A percentile compares a stretch with the other conserved stretches of the same genome.
These are phyloP conservation scores for Gopherus evgoodei DNA, from an alignment of 2,113 vertebrate genomes.

Conservation along the genomic window DNA sequence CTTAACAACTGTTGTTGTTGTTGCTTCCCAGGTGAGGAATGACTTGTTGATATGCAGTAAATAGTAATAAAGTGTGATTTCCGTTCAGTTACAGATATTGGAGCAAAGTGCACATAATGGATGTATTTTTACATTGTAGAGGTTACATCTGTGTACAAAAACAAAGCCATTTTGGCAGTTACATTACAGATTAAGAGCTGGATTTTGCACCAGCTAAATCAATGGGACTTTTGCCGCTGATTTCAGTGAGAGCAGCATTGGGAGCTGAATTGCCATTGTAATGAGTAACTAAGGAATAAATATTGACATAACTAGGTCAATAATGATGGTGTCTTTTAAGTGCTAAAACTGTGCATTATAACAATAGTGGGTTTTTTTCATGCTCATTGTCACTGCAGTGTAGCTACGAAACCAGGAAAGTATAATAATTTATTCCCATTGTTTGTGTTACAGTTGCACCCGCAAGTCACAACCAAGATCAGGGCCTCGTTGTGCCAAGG, in stretches of 20 bases:
- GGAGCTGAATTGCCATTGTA: not conserved
- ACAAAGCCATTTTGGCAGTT: not conserved
- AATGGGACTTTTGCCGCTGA: conserved; percentile 46
- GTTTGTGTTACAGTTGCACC: conserved; percentile 59
- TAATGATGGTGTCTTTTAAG: conserved; percentile 62
- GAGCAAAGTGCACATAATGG: conserved; percentile 38
- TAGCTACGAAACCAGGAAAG: conserved; percentile 10
- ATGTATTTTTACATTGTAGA: conserved; percentile 29
- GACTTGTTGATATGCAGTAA: conserved; percentile 58
- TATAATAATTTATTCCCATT: conserved; percentile 41
- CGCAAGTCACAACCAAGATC: conserved; percentile 54
- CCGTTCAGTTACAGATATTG: conserved; percentile 37
- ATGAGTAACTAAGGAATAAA: conserved; percentile 50
- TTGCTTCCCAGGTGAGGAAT: conserved; percentile 19
- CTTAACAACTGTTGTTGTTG: not conserved
- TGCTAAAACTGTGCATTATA: conserved; percentile 48
- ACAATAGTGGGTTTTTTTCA: not conserved
- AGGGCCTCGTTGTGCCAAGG: conserved; percentile 8
- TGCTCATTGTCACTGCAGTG: conserved; percentile 41
- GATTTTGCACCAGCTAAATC: conserved; percentile 27
- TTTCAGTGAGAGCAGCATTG: conserved; percentile 47
- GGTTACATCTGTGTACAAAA: conserved; percentile 21
- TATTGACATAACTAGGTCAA: conserved; percentile 50
- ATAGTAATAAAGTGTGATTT: conserved; percentile 25
- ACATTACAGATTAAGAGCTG: conserved; percentile 54